Percentiles rank a stretch among this genome's conserved stretches.
phyloP scores from a whole-genome alignment of 2,888 invertebrate genomes.

The Carterocephalus palaemon region DNA sequence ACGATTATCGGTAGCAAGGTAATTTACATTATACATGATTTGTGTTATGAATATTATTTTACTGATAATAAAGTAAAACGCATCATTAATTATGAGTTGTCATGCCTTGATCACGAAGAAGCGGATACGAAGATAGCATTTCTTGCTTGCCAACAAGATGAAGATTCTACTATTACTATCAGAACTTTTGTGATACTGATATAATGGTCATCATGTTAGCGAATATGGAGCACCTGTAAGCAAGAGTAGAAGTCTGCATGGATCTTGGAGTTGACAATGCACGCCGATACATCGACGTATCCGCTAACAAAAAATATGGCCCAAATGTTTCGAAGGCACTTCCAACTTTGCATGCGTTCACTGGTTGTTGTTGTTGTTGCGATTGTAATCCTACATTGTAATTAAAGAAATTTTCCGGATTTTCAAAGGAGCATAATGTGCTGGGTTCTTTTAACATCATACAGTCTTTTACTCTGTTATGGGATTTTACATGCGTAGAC shows the following conservation, averaged over 20 bases:
- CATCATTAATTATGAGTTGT: conserved; percentile 26
- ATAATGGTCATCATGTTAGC: conserved; percentile 35
- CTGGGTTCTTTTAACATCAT: too few species aligned
- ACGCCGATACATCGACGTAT: not conserved
- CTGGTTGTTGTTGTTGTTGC: too few species aligned
- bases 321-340: too few species aligned
- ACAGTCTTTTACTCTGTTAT: too few species aligned
- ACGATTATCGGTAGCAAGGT: conserved; percentile 24
- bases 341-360: not conserved
- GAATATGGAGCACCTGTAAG: conserved; percentile 26
- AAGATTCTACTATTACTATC: conserved; percentile 31
- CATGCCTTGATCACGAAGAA: conserved; percentile 34
- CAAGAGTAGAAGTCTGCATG: too few species aligned
- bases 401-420: conserved; percentile 23
- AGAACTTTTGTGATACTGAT: conserved; percentile 33
- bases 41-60: conserved; percentile 26
- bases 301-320: not conserved
- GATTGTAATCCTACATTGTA: conserved; percentile 6
- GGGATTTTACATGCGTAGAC: too few species aligned
- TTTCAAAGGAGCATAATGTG: too few species aligned
- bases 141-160: too few species aligned
- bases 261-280: not conserved
- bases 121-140: too few species aligned
- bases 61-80: conserved; percentile 24
- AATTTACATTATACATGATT: conserved; percentile 18